Conservation (phyloP, 2,113 vertebrate genomes). For the Catagonus wagneri region DNA sequence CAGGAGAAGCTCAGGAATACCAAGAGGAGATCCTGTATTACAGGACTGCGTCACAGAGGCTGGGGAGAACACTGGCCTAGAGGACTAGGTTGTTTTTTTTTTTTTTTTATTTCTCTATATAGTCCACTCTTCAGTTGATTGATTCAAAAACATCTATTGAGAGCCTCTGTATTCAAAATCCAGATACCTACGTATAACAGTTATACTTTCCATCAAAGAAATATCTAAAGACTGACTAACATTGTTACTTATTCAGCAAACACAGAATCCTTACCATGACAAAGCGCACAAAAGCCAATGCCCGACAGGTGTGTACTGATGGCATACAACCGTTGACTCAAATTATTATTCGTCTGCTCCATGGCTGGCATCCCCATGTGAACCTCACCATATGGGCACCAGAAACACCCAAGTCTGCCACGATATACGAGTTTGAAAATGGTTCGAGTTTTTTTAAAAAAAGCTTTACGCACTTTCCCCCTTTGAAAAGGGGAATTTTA, state of each 20-base stretch:
- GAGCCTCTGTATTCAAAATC: background rate
- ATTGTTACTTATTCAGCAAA: background rate
- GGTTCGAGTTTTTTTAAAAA: background rate
- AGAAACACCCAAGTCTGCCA: background rate
- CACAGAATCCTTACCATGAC: background rate
- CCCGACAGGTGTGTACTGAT: accelerated
- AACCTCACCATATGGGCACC: accelerated
- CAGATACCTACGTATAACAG: background rate
- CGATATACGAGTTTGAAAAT: background rate
- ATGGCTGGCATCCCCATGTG: background rate
- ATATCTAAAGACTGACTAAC: background rate
- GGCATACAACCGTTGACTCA: background rate
- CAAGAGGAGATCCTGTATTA: background rate
- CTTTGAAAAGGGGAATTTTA: background rate
- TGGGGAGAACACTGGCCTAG: background rate
- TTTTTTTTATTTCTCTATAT: background rate
- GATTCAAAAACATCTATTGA: background rate
- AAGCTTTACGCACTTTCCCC: background rate
- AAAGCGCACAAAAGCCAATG: background rate
- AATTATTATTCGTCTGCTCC: accelerated
- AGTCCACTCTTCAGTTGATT: background rate
- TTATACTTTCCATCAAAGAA: background rate
- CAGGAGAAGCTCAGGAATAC: background rate
- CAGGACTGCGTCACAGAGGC: background rate
- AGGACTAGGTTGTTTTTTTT: background rate